Evolutionary conservation across 2,797 vertebrate genomes (phyloP), one percentile per base, ranked within the genome.

Genomic region (Xenopus petersii): DNA sequence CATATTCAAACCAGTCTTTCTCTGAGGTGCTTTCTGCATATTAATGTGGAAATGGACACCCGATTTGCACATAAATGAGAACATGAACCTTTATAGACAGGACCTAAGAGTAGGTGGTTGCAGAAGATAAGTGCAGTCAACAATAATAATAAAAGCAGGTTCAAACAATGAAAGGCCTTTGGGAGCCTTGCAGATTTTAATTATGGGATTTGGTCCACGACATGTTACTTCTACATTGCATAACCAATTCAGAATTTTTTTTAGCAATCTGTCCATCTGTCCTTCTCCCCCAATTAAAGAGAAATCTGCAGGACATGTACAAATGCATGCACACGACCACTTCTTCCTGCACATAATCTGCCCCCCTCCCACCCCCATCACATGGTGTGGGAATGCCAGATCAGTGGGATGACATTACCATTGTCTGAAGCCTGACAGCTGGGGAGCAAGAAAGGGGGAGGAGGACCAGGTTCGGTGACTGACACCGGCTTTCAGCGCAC

Each of bases 401-500:
- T 69, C 59, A 58, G 49, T 1, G 63, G 49, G 60, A 69, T 64
- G 65, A 67, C 70, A 59, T 64, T 73, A 78, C 16, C 7, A 48
- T 7, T 12, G 65, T 68, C 64, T 73, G 21, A 65, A 10, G 65
- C 16, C 11, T 73, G 71, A 73, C 70, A 64, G 70, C 65, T 60
- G 65, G 48, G 56, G 61, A 68, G 58, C 70, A 21, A 64, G 36
- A 73, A 71, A 15, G 58, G 26, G 54, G 74, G 68, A 1, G 74
- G 75, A 33, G 49, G 49, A 51, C 63, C 72, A 46, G 48, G 17
- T 10, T 3, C 59, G 17, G 8, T 64, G 70, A 78, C 13, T 73
- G 70, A 73, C 71, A 58, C 26, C 0, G 11, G 48, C 59, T 67
- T 47, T 72, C 75, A 77, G n/a, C 64, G 46, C 63, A 36, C 69